These are phyloP conservation scores for Sebastes minor DNA, from an alignment of 2,797 vertebrate genomes.

Conservation along the genomic window DNA sequence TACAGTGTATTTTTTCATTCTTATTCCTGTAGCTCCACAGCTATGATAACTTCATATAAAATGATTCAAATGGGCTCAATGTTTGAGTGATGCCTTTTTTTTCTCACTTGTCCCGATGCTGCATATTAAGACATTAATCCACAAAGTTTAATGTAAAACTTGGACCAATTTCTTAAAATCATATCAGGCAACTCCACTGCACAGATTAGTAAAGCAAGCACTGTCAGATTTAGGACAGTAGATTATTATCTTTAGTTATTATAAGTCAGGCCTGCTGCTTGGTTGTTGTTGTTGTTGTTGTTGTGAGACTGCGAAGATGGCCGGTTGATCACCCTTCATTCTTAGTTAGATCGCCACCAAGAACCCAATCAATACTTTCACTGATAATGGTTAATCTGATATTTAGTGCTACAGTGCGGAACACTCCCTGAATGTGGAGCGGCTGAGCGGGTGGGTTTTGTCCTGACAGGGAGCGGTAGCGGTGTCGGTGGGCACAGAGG, in stretches of 20 bases:
- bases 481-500: background rate
- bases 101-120: background rate
- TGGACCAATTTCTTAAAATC: background rate
- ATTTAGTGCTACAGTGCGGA: background rate
- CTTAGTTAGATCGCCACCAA: conserved; percentile 52
- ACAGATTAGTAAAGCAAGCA: background rate
- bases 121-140: background rate
- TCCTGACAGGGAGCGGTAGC: background rate
- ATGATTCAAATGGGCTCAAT: background rate
- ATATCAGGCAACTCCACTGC: background rate
- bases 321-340: conserved; percentile 1
- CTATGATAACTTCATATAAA: background rate
- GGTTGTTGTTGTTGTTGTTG: background rate
- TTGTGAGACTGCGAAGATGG: background rate
- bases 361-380: conserved; percentile 12
- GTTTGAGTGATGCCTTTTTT: background rate
- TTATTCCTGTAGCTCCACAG: too few species aligned
- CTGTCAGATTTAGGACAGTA: background rate
- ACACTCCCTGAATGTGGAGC: background rate
- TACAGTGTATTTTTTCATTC: background rate
- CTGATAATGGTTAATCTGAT: background rate
- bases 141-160: background rate
- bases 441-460: background rate
- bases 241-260: background rate
- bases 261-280: background rate